These are phyloP conservation scores for Ciconia nigra DNA, from an alignment of 2,797 vertebrate species.

Conservation along the genomic window DNA sequence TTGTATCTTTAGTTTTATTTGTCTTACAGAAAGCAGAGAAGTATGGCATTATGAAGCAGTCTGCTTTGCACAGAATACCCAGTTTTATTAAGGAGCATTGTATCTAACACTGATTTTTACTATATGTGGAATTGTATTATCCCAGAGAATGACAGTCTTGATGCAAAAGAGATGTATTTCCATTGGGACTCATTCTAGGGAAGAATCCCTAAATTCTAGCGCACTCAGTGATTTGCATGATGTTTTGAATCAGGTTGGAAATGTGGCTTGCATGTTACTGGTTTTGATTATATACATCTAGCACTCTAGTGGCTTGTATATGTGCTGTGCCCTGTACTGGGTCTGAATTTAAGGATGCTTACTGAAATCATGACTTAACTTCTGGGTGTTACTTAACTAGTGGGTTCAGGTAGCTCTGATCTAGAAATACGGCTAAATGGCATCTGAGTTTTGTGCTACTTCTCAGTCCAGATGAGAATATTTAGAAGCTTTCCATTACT, in stretches of 20 bases:
- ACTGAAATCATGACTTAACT: background rate
- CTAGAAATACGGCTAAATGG: background rate
- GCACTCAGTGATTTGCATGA: background rate
- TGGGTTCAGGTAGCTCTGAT: background rate
- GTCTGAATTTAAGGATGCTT: background rate
- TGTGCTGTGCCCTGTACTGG: background rate
- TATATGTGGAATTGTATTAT: background rate
- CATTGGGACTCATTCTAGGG: background rate
- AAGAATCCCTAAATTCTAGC: background rate
- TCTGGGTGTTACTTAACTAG: background rate
- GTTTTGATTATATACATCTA: background rate
- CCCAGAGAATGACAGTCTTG: background rate
- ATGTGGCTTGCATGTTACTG: background rate
- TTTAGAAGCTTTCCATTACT: background rate
- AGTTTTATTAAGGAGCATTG: background rate
- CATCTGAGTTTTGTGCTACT: background rate
- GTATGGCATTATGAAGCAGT: background rate
- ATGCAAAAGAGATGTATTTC: background rate
- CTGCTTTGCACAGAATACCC: background rate
- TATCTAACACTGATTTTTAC: background rate
- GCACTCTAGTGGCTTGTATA: background rate
- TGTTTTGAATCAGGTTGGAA: background rate
- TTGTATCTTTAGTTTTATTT: background rate
- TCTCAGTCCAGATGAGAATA: background rate
- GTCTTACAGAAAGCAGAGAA: background rate